A percentile compares a stretch with the other conserved stretches of the same genome.
phyloP scores from a whole-genome alignment of 2,113 vertebrate species.

The Psettodes erumei region DNA sequence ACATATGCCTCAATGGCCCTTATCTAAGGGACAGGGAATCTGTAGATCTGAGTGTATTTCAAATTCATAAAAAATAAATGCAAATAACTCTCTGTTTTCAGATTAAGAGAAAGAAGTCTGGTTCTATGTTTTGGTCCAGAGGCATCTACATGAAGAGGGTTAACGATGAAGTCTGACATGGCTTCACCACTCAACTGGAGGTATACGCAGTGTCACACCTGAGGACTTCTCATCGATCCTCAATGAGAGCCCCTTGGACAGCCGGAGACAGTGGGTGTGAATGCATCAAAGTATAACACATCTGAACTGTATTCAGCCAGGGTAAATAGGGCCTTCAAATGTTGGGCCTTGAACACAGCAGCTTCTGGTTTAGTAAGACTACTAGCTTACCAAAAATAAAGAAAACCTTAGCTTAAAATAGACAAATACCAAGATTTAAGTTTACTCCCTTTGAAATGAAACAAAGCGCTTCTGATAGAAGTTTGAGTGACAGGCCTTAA shows the following conservation, averaged over 20 bases:
- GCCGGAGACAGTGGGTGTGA: constrained; percentile 10
- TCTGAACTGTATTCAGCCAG: background rate
- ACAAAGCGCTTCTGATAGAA: constrained; percentile 50
- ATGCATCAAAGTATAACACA: constrained; percentile 19
- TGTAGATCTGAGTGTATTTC: background rate
- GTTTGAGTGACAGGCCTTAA: constrained; percentile 24
- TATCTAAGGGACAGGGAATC: constrained; percentile 23
- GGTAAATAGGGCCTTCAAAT: constrained; percentile 10
- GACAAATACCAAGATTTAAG: constrained; percentile 22
- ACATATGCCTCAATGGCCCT: constrained; percentile 21
- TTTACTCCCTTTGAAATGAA: constrained; percentile 23
- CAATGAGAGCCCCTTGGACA: constrained; percentile 18
- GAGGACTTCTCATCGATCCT: constrained; percentile 16
- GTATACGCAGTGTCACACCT: constrained; percentile 13
- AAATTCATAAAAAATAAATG: constrained; percentile 39
- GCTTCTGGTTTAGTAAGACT: constrained; percentile 34
- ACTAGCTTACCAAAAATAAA: constrained; percentile 30
- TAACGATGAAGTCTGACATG: background rate
- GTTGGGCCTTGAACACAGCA: constrained; percentile 31
- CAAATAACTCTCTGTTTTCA: constrained; percentile 26
- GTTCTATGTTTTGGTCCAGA: constrained; percentile 35
- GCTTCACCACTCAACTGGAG: constrained; percentile 18
- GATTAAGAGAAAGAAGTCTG: constrained; percentile 17
- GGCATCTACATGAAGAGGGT: constrained; percentile 4
- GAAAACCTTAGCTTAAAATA: constrained; percentile 8